phyloP scores from a whole-genome alignment of 2,797 vertebrate genomes.

The Carcharodon carcharias region DNA sequence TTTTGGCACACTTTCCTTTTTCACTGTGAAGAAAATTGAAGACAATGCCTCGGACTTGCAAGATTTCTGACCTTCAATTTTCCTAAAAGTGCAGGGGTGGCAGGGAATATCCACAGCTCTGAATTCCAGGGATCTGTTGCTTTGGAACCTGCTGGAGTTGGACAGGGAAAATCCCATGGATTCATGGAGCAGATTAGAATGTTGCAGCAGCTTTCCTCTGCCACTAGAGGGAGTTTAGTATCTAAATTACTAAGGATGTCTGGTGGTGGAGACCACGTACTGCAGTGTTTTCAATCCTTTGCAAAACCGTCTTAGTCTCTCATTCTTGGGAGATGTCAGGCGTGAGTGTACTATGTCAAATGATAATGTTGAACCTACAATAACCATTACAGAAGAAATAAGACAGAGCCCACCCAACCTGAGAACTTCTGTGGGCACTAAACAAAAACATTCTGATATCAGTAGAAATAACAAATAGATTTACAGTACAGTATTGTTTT shows the following conservation, averaged over 20 bases:
- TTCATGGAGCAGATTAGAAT: background rate
- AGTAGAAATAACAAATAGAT: background rate
- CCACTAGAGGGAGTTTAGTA: background rate
- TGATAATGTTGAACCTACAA: background rate
- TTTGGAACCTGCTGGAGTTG: background rate
- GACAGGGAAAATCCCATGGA: background rate
- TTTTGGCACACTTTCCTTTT: slow-evolving; percentile 64
- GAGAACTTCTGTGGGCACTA: background rate
- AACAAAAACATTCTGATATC: background rate
- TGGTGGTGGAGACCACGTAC: background rate
- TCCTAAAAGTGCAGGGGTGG: background rate
- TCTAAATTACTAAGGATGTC: background rate
- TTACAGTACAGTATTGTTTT: background rate
- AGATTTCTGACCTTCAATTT: background rate
- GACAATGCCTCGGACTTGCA: slow-evolving; percentile 47
- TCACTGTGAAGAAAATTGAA: slow-evolving; percentile 62
- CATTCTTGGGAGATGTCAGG: too few species aligned
- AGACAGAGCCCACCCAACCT: background rate
- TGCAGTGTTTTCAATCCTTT: background rate
- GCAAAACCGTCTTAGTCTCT: background rate
- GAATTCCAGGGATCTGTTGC: background rate
- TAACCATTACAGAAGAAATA: background rate
- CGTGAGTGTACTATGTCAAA: background rate
- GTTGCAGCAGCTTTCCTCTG: background rate
- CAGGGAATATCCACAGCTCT: background rate